These are phyloP conservation scores for Hedya salicella DNA, from an alignment of 2,888 invertebrate species.

Conservation along the genomic window DNA sequence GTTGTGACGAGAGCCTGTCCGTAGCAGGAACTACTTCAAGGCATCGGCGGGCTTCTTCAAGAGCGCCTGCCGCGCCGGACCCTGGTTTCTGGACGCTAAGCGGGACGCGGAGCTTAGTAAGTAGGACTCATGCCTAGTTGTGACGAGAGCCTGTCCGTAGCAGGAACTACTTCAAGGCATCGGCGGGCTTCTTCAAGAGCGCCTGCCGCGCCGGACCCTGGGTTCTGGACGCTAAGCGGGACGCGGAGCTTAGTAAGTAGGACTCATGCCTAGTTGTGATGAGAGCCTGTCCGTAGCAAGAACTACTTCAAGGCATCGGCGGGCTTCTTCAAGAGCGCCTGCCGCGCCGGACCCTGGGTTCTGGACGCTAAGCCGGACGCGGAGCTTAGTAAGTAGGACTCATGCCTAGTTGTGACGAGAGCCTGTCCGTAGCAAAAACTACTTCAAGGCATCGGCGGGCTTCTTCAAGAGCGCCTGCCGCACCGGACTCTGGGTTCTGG, in stretches of 20 bases:
- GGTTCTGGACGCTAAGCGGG: constrained; percentile 88
- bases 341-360: constrained; percentile 95
- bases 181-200: constrained; percentile 89
- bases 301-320: constrained; percentile 63
- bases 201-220: constrained; percentile 95
- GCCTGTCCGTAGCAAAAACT: too few relatives aligned
- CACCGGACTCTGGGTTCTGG: too few relatives aligned
- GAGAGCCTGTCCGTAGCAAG: too few relatives aligned
- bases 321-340: constrained; percentile 91
- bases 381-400: constrained; percentile 86
- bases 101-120: constrained; percentile 89
- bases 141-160: too few relatives aligned
- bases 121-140: constrained; percentile 52
- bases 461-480: too few relatives aligned
- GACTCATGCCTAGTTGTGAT: background rate
- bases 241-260: constrained; percentile 87
- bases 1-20: background rate
- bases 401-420: background rate
- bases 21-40: too few relatives aligned
- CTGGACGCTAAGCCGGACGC: constrained; percentile 86
- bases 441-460: too few relatives aligned
- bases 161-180: too few relatives aligned
- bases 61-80: constrained; percentile 93
- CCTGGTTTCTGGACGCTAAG: constrained; percentile 89
- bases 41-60: constrained; percentile 90